Evolutionary conservation across 2,888 invertebrate species (phyloP).

Genomic region (Lacanobia oleracea): DNA sequence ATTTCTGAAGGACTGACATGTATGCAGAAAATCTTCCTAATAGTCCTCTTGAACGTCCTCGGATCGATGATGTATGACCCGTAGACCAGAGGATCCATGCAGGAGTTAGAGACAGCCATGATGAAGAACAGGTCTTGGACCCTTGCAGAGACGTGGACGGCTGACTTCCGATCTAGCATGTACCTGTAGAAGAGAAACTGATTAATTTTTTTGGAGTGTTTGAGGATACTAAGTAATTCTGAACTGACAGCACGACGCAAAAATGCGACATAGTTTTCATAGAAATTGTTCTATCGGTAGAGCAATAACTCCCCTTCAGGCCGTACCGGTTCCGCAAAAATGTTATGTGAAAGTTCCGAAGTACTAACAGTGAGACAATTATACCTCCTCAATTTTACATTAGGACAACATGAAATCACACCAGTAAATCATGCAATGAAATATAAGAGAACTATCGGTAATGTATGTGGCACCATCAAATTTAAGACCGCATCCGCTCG

Average conservation of each 20-base stretch:
- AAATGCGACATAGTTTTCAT: not conserved
- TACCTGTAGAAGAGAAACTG: conserved; percentile 88
- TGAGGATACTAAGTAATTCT: too few species aligned
- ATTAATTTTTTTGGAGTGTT: not conserved
- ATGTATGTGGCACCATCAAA: too few species aligned
- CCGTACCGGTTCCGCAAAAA: too few species aligned
- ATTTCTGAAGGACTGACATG: conserved; percentile 73
- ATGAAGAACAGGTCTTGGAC: conserved; percentile 94
- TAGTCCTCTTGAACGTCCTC: conserved; percentile 73
- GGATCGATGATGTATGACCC: conserved; percentile 93
- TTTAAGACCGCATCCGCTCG: too few species aligned
- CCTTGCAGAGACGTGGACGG: conserved; percentile 91
- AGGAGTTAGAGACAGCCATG: conserved; percentile 95
- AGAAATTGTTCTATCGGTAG: not conserved
- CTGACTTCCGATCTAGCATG: conserved; percentile 93
- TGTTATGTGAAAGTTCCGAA: too few species aligned
- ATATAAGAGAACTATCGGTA: too few species aligned
- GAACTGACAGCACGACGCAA: too few species aligned
- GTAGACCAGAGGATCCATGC: conserved; percentile 95
- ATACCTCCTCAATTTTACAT: too few species aligned
- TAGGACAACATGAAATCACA: too few species aligned
- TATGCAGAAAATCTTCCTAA: conserved; percentile 80
- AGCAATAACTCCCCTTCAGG: too few species aligned
- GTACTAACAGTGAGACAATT: too few species aligned
- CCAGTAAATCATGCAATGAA: too few species aligned